These are phyloP conservation scores for Oxygymnocypris stewartii DNA, from an alignment of 2,113 vertebrate species.

Conservation along the genomic window DNA sequence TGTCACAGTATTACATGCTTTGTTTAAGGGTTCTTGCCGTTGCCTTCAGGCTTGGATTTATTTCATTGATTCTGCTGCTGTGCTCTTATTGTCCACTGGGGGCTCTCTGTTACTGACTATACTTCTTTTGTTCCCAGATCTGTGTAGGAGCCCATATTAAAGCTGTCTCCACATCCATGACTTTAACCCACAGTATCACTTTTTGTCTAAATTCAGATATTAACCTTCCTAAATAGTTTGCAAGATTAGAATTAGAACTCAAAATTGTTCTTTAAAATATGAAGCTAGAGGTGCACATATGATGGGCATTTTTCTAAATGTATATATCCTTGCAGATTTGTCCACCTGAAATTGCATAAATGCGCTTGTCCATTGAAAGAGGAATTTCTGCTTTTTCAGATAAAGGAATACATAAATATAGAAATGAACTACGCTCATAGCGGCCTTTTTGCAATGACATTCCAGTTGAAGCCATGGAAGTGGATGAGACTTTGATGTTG, in stretches of 20 bases:
- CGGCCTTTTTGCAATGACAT: background rate
- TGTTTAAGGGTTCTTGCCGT: background rate
- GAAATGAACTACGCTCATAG: background rate
- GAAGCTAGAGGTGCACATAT: background rate
- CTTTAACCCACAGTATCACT: background rate
- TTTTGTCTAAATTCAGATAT: background rate
- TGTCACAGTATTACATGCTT: background rate
- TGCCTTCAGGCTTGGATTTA: background rate
- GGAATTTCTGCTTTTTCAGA: background rate
- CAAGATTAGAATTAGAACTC: background rate
- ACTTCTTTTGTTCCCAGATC: background rate
- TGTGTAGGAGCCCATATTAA: background rate
- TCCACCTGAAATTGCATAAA: background rate
- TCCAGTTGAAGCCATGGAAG: slow-evolving; percentile 12
- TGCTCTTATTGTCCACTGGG: slow-evolving; percentile 15
- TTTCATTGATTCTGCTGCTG: background rate
- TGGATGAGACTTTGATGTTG: slow-evolving; percentile 11
- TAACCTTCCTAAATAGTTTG: background rate
- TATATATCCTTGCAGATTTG: background rate
- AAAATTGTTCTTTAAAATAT: background rate
- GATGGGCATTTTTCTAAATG: background rate
- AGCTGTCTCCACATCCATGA: background rate
- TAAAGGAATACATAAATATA: background rate
- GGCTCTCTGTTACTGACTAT: background rate
- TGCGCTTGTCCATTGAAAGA: background rate